phyloP scores from a whole-genome alignment of 2,797 vertebrate species.

The Avahi laniger region DNA sequence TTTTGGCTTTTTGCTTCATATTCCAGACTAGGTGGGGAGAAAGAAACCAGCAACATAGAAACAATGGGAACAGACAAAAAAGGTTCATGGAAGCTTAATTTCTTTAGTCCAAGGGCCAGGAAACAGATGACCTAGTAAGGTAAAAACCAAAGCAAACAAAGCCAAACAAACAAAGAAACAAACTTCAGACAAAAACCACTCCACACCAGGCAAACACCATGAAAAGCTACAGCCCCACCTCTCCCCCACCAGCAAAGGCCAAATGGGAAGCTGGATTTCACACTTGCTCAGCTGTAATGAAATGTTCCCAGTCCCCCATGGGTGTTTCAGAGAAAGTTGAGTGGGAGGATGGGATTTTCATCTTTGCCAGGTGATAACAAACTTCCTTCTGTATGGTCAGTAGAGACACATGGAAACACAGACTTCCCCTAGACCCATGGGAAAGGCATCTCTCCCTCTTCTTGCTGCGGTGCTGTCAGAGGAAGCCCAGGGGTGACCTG shows the following conservation, averaged over 20 bases:
- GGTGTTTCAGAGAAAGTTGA: too few species aligned
- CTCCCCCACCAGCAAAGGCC: neutral
- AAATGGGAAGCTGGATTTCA: neutral
- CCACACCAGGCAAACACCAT: neutral
- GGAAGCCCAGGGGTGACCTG: neutral
- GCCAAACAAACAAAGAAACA: neutral
- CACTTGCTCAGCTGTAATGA: neutral
- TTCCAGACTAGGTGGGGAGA: neutral
- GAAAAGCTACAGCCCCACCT: neutral
- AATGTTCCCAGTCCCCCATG: accelerated
- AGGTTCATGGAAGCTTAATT: neutral
- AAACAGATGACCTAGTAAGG: neutral
- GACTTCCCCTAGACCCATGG: too few species aligned
- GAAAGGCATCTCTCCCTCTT: neutral
- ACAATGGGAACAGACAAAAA: neutral
- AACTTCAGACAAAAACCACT: neutral
- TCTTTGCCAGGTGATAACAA: neutral
- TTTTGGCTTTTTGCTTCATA: neutral
- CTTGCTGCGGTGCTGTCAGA: neutral
- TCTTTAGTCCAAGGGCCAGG: neutral
- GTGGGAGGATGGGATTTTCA: neutral
- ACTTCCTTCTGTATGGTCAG: neutral
- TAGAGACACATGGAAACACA: too few species aligned
- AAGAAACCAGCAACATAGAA: neutral
- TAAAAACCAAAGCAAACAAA: neutral